These are phyloP conservation scores for Spicauda simplicius DNA, from an alignment of 2,888 invertebrate genomes.

Conservation along the genomic window DNA sequence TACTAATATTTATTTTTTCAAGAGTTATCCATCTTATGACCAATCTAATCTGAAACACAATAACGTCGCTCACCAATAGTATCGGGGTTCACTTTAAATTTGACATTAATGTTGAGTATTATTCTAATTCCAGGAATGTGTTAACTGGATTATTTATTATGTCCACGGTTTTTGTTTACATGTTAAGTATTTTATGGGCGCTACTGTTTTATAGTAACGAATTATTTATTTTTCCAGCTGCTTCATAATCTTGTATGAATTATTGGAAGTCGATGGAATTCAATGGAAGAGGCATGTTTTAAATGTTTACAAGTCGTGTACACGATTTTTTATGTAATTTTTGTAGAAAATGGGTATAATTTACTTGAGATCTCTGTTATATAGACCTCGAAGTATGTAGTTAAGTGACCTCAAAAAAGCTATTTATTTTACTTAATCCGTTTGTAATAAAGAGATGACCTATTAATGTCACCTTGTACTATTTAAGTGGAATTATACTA, in stretches of 20 bases:
- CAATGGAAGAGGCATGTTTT: background rate
- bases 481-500: too few species aligned
- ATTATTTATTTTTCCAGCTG: slow-evolving; percentile 29
- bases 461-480: too few species aligned
- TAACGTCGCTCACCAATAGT: background rate
- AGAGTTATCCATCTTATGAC: background rate
- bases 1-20: slow-evolving; percentile 22
- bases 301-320: too few species aligned
- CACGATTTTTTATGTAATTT: too few species aligned
- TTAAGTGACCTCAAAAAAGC: too few species aligned
- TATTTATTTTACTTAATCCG: too few species aligned
- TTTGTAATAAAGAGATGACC: too few species aligned
- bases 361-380: too few species aligned
- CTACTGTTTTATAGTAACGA: slow-evolving; percentile 27
- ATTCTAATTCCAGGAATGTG: slow-evolving; percentile 43
- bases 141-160: slow-evolving; percentile 45
- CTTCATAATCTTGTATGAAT: slow-evolving; percentile 16
- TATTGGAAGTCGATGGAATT: slow-evolving; percentile 3
- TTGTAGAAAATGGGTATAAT: too few species aligned
- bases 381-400: too few species aligned
- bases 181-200: slow-evolving; percentile 27
- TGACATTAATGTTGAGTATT: background rate
- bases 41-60: background rate
- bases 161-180: slow-evolving; percentile 30
- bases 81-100: background rate